Base-by-base conservation (phyloP, 2,797 vertebrate species). In the Uromys caudimaculatus region DNA sequence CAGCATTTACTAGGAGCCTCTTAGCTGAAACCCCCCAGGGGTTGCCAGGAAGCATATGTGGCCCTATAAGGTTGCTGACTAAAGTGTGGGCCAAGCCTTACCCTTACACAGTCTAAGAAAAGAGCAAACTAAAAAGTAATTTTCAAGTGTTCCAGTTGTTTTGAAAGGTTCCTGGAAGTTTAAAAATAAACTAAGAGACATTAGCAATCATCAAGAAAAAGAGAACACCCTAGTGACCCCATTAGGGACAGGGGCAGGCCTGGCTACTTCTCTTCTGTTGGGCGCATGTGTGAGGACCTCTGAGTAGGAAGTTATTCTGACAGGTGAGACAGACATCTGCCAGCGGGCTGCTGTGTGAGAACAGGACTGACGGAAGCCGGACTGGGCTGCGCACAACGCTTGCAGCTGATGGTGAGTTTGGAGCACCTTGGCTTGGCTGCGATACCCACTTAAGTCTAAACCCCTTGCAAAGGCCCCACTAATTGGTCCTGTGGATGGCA, bases 91-190 rank as follows among this genome's bases (percentile, higher is more conserved):
- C 6, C 56, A n/a, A 86, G 32, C 79, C n/a, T 92, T 58, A 73
- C 60, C 23, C 38, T 79, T 77, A 88, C 29, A 60, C 73, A 32
- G 67, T 50, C 64, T 73, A 84, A 94, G 71, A 69, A 93, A 96
- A 91, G 71, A 95, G n/a, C 60, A 95, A 93, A 84, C n/a, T 93
- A 92, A 73, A 95, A 64, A n/a, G 62, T 86, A 64, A 96, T 41
- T 94, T 0, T 58, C 92, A 79, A 88, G 93, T 78, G 62, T 86
- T 94, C 38, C 23, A 29, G 73, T 24, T 82, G 21, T 76, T 71
- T 83, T 73, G 21, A 38, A 62, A 97, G 50, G 29, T 56, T 89
- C 50, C 62, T 89, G 47, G 69, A 58, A 87, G 89, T 94, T 92
- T 95, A 88, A 95, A 96, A 95, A 82, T 96, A 69, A 94, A 94